Evolutionary conservation across 2,113 vertebrate species (phyloP), one percentile per base, ranked within the genome.

Genomic region (Epinephelus moara): DNA sequence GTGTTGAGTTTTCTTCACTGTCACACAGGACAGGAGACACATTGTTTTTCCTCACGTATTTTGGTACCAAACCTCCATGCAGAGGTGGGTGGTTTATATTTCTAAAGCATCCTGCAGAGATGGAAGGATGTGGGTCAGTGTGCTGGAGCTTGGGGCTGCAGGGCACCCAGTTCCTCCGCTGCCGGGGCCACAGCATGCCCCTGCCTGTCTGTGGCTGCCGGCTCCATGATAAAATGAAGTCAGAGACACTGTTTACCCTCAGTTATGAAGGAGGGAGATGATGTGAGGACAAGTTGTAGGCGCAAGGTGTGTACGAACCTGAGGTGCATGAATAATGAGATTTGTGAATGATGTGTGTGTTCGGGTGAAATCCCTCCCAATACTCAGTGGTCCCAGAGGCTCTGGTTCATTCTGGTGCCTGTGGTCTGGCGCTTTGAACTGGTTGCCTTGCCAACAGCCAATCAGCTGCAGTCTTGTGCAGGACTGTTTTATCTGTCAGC

Each of bases 71-170:
- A 61, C 57, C 49, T 70, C 63, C 3, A 2, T 15, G 42, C 45
- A 82, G 70, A 85, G 53, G 70, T 80, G 67, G 30, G n/a, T 72
- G 49, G 52, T 70, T n/a, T 86, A 21, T 57, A 68, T 79, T 86
- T 83, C 60, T 78, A 49, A 86, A 88, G 76, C 72, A 81, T 85
- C 81, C 81, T 77, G 81, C 62, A 55, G 61, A 87, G 83, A 82
- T 75, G 64, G 59, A 74, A 7, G 25, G 84, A 94, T 93, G 66
- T 94, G 91, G 93, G 94, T 94, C 92, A 94, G 89, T 94, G 84
- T 94, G 92, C 83, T 94, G 90, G 57, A 57, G 91, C 92, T 92
- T 21, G 40, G 60, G 92, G 94, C 90, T 88, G 87, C 91, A 89
- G 92, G 89, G 80, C 92, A 92, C 93, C 91, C 80, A 89, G 72